These are phyloP conservation scores for Vultur gryphus DNA, from an alignment of 2,797 vertebrate genomes.

Conservation along the genomic window DNA sequence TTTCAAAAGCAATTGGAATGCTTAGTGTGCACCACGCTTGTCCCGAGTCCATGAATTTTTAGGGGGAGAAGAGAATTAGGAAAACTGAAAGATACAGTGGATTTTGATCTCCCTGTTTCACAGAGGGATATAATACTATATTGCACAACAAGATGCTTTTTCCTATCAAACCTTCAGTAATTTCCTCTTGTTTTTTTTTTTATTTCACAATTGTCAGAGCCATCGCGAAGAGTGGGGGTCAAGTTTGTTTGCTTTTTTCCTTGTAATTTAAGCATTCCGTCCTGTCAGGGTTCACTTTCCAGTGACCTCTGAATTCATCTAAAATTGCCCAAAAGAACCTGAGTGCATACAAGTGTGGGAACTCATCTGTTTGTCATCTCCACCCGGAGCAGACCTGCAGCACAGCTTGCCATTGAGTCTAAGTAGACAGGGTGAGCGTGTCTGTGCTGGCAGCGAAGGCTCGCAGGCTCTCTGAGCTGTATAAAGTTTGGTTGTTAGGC, in stretches of 20 bases:
- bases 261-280: constrained; percentile 62
- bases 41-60: not conserved
- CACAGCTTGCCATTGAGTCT: not conserved
- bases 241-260: constrained; percentile 66
- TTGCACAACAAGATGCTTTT: not conserved
- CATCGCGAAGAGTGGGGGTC: constrained; percentile 7
- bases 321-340: constrained; percentile 51
- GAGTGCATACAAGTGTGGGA: constrained; percentile 45
- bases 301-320: constrained; percentile 61
- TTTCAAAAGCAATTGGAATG: constrained; percentile 60
- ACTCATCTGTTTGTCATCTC: constrained; percentile 55
- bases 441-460: not conserved
- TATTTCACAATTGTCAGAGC: not conserved
- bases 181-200: not conserved
- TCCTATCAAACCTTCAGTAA: not conserved
- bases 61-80: not conserved
- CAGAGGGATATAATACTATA: not conserved
- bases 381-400: not conserved
- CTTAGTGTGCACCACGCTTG: not conserved
- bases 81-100: not conserved
- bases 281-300: constrained; percentile 53
- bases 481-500: not conserved
- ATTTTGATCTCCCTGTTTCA: not conserved
- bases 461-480: not conserved
- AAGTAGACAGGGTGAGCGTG: not conserved